Evolutionary conservation across 37 sponge, comb jelly and placozoan species (phyloP).

Genomic region (Cladorhizidae sp.): DNA sequence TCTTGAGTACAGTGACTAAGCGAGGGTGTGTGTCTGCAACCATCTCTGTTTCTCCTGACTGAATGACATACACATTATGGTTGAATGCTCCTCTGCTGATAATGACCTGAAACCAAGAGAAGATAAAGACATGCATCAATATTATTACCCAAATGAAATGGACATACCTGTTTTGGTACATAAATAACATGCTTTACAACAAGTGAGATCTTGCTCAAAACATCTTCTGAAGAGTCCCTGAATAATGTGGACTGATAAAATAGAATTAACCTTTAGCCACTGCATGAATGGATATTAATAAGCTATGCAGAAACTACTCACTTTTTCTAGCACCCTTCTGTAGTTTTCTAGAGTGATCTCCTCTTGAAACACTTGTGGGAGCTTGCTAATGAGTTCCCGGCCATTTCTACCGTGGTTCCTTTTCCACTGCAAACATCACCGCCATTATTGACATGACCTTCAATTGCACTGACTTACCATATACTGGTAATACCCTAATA

Average conservation of each 20-base stretch:
- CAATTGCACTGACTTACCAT: constrained; percentile 37
- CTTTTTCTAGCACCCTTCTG: constrained; percentile 47
- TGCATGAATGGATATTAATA: too few species aligned
- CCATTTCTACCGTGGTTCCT: constrained; percentile 47
- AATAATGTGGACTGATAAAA: constrained; percentile 40
- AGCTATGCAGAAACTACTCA: neutral
- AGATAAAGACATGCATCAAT: neutral
- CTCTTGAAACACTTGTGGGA: constrained; percentile 52
- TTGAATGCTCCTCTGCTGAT: constrained; percentile 65
- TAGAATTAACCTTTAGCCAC: neutral
- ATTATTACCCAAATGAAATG: neutral
- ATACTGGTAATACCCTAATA: constrained; percentile 63
- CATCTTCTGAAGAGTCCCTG: constrained; percentile 30
- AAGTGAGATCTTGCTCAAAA: constrained; percentile 45
- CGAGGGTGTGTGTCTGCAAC: constrained; percentile 1
- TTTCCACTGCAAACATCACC: constrained; percentile 35
- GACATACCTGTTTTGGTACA: constrained; percentile 51
- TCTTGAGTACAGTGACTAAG: constrained; percentile 32
- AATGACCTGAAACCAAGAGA: constrained; percentile 35
- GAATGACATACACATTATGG: constrained; percentile 65
- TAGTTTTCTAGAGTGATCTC: constrained; percentile 59
- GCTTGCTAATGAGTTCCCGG: constrained; percentile 35
- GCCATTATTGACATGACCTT: neutral
- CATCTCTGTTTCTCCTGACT: constrained; percentile 58
- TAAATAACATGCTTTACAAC: constrained; percentile 56